Conservation (phyloP, 2,797 vertebrate species). For the Ctenopoma multispine region DNA sequence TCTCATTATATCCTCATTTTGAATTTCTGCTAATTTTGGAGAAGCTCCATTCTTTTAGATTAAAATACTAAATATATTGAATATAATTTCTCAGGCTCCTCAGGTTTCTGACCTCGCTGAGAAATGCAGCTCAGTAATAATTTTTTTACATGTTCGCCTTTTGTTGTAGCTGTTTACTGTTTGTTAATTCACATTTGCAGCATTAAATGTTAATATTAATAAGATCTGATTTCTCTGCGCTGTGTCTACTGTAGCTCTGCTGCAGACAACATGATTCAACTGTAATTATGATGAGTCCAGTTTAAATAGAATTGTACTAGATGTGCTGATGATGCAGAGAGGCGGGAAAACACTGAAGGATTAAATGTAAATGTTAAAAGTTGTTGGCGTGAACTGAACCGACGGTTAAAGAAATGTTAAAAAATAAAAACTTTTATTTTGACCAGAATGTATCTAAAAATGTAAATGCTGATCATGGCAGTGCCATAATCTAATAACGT, state of each 20-base stretch:
- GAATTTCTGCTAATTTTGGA: too few species aligned
- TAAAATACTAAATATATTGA: too few species aligned
- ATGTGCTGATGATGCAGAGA: constrained; percentile 4
- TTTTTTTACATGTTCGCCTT: background rate
- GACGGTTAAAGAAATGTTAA: background rate
- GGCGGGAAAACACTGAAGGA: background rate
- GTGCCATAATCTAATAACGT: background rate
- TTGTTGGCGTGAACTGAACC: background rate
- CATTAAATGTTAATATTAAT: constrained; percentile 31
- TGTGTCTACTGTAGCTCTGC: constrained; percentile 17
- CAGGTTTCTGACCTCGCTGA: too few species aligned
- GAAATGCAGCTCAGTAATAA: too few species aligned
- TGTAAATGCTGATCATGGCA: background rate
- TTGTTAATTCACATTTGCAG: background rate
- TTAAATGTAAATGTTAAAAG: background rate
- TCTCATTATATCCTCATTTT: too few species aligned
- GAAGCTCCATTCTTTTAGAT: too few species aligned
- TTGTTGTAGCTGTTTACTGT: background rate
- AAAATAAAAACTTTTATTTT: background rate
- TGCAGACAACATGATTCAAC: constrained; percentile 9
- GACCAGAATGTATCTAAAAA: background rate
- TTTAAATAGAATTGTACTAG: constrained; percentile 4
- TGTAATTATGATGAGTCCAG: background rate
- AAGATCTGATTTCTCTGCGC: constrained; percentile 7
- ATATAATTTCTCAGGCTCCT: too few species aligned